phyloP scores from a whole-genome alignment of 2,113 vertebrate genomes.

The Anarrhichthys ocellatus region DNA sequence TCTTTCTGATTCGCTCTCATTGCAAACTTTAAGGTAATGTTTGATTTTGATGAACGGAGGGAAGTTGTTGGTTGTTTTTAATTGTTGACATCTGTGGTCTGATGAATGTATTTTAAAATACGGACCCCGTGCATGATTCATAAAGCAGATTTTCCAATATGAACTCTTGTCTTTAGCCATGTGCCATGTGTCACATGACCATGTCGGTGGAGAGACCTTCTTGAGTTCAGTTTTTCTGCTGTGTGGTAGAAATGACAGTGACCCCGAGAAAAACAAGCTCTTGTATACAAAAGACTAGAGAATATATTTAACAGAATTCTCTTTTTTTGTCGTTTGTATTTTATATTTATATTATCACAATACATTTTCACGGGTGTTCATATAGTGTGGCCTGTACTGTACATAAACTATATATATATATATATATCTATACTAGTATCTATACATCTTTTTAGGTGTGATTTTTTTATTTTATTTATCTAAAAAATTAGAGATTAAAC shows the following conservation, averaged over 20 bases:
- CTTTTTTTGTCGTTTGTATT: background rate
- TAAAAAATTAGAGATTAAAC: background rate
- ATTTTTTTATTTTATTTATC: background rate
- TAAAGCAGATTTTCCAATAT: background rate
- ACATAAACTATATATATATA: background rate
- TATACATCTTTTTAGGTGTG: background rate
- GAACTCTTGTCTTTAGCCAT: background rate
- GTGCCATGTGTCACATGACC: background rate
- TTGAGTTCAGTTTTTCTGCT: background rate
- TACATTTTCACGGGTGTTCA: background rate
- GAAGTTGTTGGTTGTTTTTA: conserved; percentile 31
- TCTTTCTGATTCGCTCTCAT: conserved; percentile 36
- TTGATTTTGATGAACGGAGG: conserved; percentile 29
- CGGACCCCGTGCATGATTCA: background rate
- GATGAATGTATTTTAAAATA: background rate
- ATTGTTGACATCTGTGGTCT: conserved; percentile 6
- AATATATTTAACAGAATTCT: background rate
- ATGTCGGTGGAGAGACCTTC: background rate
- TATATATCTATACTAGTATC: background rate
- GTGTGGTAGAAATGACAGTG: background rate
- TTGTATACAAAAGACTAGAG: background rate
- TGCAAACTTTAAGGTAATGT: conserved; percentile 58
- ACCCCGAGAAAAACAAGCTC: background rate
- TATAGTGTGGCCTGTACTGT: background rate
- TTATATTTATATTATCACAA: background rate